Evolutionary conservation across 2,113 vertebrate genomes (phyloP), one percentile per base, ranked within the genome.

Genomic region (Electrona antarctica): DNA sequence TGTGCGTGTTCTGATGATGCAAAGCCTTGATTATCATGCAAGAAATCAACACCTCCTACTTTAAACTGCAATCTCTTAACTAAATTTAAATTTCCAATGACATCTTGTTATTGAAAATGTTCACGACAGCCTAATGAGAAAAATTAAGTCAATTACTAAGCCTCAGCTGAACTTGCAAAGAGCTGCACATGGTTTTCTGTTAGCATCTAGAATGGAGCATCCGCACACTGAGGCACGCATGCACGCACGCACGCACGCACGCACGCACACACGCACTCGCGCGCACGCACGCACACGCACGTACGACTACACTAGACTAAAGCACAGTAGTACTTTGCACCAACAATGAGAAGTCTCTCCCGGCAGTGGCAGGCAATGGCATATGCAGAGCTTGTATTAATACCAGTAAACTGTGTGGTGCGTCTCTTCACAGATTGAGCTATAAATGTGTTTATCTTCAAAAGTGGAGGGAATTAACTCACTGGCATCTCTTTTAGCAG

Each of bases 371-470:
- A 77, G 74, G 71, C n/a, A n/a, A n/a, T n/a, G n/a, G n/a, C 65
- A 71, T 77, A 77, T 74, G 69, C 60, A 61, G 10, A 56, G 67
- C 60, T 28, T 65, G 68, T 62, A 57, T 68, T 71, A 71, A 71
- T 75, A 75, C 59, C 60, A 41, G 65, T 67, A 67, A 57, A 12
- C 12, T 41, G 33, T 41, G 33, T 61, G 3, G 21, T 75, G 75
- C 78, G 61, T 63, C 71, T 55, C 57, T 51, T 71, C 64, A 74
- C 67, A 61, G 47, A 60, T 63, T 13, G 51, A 13, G 68, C 59
- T 52, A 68, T 68, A 69, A 70, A 70, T 56, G 49, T 71, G 49
- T 76, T 84, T 74, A 72, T 69, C 68, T 80, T 81, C 74, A 81
- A 74, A 73, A 77, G 77, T 64, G 51, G 61, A 49, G 48, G 28